These are phyloP conservation scores for Diplazon laetatorius DNA, from an alignment of 2,888 invertebrate species.

Conservation along the genomic window DNA sequence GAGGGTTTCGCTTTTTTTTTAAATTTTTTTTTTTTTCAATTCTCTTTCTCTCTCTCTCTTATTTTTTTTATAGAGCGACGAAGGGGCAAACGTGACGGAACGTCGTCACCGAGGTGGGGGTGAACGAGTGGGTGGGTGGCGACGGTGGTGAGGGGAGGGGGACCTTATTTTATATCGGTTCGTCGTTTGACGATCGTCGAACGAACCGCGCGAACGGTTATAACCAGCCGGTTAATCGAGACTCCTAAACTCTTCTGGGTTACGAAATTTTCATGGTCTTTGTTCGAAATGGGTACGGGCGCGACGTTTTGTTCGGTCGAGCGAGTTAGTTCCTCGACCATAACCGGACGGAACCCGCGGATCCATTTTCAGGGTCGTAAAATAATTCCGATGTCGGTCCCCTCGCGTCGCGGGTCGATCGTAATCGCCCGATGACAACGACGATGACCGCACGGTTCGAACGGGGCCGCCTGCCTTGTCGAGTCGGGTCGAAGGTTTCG, in stretches of 20 bases:
- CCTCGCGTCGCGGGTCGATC: not conserved
- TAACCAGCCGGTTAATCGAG: conserved; percentile 23
- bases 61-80: not conserved
- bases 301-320: conserved; percentile 36
- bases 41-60: not conserved
- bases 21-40: not conserved
- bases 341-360: conserved; percentile 14
- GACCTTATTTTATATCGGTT: conserved; percentile 10
- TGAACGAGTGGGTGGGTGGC: no score
- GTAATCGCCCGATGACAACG: conserved; percentile 29
- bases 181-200: conserved; percentile 5
- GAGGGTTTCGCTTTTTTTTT: not conserved
- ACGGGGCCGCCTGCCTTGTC: no score
- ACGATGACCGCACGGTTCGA: no score
- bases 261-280: conserved; percentile 63
- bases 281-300: conserved; percentile 53
- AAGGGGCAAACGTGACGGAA: conserved; percentile 8
- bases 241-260: conserved; percentile 29
- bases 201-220: conserved; percentile 15
- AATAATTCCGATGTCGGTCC: not conserved
- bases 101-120: not conserved
- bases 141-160: no score
- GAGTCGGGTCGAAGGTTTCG: no score
- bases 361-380: conserved; percentile 18
- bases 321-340: conserved; percentile 9